A percentile compares a stretch with the other conserved stretches of the same genome.
phyloP scores from a whole-genome alignment of 2,888 invertebrate species.

The Euclidia mi region DNA sequence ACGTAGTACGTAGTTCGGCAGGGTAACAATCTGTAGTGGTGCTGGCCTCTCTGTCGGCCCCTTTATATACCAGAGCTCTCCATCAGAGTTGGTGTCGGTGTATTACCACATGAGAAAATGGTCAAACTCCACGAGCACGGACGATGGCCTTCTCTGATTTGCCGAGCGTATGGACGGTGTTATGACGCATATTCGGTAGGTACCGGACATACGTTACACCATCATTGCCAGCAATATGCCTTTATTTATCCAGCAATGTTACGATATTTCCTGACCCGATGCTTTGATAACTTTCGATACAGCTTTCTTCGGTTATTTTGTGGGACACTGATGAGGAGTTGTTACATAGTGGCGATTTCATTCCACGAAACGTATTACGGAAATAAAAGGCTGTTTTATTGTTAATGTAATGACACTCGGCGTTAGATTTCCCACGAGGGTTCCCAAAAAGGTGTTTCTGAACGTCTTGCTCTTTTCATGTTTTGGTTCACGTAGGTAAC shows the following conservation, averaged over 20 bases:
- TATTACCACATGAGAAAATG: too few relatives aligned
- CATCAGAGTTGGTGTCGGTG: too few relatives aligned
- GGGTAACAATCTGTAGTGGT: too few relatives aligned
- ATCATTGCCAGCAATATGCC: slow-evolving; percentile 76
- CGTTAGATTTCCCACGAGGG: slow-evolving; percentile 53
- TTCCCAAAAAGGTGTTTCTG: slow-evolving; percentile 43
- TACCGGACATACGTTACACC: too few relatives aligned
- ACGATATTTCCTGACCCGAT: slow-evolving; percentile 72
- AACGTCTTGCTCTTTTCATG: slow-evolving; percentile 37
- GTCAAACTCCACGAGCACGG: too few relatives aligned
- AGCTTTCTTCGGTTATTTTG: slow-evolving; percentile 61
- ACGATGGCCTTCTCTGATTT: too few relatives aligned
- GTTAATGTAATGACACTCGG: slow-evolving; percentile 57
- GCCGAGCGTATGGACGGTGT: too few relatives aligned
- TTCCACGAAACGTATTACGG: slow-evolving; percentile 62
- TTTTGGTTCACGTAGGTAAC: slow-evolving; percentile 42
- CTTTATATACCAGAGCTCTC: too few relatives aligned
- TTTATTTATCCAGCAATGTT: slow-evolving; percentile 80
- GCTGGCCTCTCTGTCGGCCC: too few relatives aligned
- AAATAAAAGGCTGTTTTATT: slow-evolving; percentile 62
- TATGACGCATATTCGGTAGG: too few relatives aligned
- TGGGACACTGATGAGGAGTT: slow-evolving; percentile 59
- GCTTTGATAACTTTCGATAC: slow-evolving; percentile 73
- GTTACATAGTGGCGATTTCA: slow-evolving; percentile 60
- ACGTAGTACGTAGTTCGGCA: too few relatives aligned